Percentiles rank a stretch among this genome's conserved stretches.
phyloP scores from a whole-genome alignment of 2,113 vertebrate species.

The Charina bottae region DNA sequence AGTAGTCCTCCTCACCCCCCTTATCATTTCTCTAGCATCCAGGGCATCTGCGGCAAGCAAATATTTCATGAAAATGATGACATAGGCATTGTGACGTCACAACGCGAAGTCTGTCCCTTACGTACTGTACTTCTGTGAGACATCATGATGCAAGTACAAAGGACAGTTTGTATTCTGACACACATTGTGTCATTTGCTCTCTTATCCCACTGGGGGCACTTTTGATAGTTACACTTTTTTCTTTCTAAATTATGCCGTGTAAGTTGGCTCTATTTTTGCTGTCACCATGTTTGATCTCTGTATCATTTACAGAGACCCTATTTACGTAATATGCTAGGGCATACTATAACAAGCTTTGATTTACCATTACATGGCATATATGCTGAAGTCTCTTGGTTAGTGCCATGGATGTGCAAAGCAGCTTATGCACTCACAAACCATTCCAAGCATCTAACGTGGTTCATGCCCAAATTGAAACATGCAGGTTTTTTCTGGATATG shows the following conservation, averaged over 20 bases:
- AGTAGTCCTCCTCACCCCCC: neutral
- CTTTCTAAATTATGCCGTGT: neutral
- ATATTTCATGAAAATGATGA: neutral
- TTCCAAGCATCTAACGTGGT: neutral
- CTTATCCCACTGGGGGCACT: neutral
- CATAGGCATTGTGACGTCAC: neutral
- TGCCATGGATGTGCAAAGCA: neutral
- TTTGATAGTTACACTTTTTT: neutral
- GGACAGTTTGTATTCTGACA: neutral
- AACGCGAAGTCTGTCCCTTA: neutral
- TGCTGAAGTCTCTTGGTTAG: neutral
- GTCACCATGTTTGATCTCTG: neutral
- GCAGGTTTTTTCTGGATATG: neutral
- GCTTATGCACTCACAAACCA: neutral
- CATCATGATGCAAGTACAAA: neutral
- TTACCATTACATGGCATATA: neutral
- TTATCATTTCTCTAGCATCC: neutral
- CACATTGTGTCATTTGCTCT: neutral
- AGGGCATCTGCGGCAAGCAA: neutral
- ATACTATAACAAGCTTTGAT: neutral
- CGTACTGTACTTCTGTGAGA: neutral
- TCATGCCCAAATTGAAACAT: neutral
- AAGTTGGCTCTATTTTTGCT: neutral
- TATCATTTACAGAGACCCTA: neutral
- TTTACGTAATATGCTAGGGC: neutral